Percentiles rank a stretch among this genome's conserved stretches.
phyloP scores from a whole-genome alignment of 2,797 vertebrate genomes.

The Pseudochaenichthys georgianus region DNA sequence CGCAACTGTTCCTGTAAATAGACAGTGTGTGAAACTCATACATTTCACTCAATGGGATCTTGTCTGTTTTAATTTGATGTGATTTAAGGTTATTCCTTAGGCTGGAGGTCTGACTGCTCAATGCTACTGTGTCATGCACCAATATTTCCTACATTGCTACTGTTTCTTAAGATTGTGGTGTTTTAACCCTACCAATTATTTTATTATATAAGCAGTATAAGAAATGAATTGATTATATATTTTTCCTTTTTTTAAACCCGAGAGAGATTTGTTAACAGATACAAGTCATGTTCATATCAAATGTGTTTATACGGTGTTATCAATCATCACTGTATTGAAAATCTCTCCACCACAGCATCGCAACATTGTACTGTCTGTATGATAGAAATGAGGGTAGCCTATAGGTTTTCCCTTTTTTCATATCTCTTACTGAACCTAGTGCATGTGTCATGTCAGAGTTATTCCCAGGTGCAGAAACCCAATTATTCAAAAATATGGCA shows the following conservation, averaged over 20 bases:
- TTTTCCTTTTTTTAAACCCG: no score
- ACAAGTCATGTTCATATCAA: no score
- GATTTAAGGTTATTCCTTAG: slow-evolving; percentile 26
- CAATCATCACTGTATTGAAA: no score
- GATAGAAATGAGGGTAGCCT: no score
- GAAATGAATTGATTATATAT: background rate
- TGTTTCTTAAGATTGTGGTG: background rate
- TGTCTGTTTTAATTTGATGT: slow-evolving; percentile 43
- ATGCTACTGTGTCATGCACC: background rate
- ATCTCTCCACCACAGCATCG: no score
- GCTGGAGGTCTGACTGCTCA: slow-evolving; percentile 3
- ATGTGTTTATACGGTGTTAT: no score
- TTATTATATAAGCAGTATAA: background rate
- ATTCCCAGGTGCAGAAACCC: slow-evolving; percentile 37
- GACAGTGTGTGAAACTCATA: slow-evolving; percentile 27
- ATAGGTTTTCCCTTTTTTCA: no score
- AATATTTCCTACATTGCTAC: background rate
- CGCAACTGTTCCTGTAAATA: slow-evolving; percentile 57
- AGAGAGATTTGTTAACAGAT: no score
- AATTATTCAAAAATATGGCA: slow-evolving; percentile 44
- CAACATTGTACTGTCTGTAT: no score
- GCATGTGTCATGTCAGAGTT: background rate
- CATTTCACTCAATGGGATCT: slow-evolving; percentile 18
- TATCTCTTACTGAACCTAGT: no score
- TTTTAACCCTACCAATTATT: background rate